Percentiles rank a stretch among this genome's conserved stretches.
Evolutionary conservation across 2,797 vertebrate species (phyloP).

Genomic region (Gambelia wislizenii): DNA sequence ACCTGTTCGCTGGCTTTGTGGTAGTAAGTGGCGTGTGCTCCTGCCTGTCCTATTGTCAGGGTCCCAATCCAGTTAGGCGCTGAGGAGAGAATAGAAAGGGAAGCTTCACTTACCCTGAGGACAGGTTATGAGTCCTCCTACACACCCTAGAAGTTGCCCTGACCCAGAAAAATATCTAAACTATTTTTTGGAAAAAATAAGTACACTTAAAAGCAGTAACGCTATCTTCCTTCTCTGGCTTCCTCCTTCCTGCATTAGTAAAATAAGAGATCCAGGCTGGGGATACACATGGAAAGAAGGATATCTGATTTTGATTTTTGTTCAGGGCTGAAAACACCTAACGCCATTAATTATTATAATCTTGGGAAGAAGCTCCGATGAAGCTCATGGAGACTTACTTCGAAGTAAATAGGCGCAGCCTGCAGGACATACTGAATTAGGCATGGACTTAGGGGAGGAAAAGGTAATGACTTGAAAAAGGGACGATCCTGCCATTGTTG

Average conservation of each 20-base stretch:
- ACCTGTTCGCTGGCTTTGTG: slow-evolving; percentile 95
- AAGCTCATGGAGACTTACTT: background rate
- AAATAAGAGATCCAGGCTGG: background rate
- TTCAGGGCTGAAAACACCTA: background rate
- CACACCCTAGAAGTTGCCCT: too few species aligned
- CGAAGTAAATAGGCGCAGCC: too few species aligned
- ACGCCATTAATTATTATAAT: background rate
- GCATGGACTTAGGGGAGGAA: background rate
- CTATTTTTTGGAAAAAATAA: too few species aligned
- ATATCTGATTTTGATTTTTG: background rate
- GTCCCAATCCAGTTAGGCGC: slow-evolving; percentile 90
- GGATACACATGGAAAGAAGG: background rate
- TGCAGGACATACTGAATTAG: background rate
- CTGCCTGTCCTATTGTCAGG: slow-evolving; percentile 87
- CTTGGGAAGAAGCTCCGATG: background rate
- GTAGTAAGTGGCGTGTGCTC: slow-evolving; percentile 93
- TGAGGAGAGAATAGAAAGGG: slow-evolving; percentile 30
- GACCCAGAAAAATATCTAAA: too few species aligned
- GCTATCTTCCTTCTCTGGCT: too few species aligned
- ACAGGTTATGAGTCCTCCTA: fast-evolving
- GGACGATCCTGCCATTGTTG: background rate
- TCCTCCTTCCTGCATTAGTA: background rate
- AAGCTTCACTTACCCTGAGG: background rate
- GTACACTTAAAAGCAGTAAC: too few species aligned
- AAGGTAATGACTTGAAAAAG: background rate